Percentiles rank a stretch among this genome's conserved stretches.
These are phyloP conservation scores for Clanis bilineata DNA, from an alignment of 2,888 invertebrate genomes.

Conservation along the genomic window DNA sequence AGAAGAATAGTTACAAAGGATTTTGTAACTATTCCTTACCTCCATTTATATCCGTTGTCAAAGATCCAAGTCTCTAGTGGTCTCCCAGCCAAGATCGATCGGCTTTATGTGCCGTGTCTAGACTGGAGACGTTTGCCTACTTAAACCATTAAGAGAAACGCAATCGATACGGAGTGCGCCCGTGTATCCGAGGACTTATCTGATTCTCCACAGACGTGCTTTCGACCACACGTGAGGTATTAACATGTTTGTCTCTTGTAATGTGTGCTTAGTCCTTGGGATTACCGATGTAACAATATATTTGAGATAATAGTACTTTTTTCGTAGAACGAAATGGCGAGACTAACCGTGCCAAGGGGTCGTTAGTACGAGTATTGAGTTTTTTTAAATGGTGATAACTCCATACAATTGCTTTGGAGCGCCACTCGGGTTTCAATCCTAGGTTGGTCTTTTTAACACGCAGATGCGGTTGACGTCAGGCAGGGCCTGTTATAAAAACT, in stretches of 20 bases:
- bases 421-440: too few species aligned
- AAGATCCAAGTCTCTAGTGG: not conserved
- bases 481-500: too few species aligned
- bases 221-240: not conserved
- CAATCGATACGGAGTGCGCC: not conserved
- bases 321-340: too few species aligned
- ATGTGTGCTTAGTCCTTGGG: not conserved
- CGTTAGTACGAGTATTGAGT: too few species aligned
- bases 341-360: too few species aligned
- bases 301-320: not conserved
- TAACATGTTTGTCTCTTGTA: constrained; percentile 1
- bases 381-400: too few species aligned
- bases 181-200: not conserved
- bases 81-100: not conserved
- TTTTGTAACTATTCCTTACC: too few species aligned
- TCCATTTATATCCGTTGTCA: not conserved
- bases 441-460: too few species aligned
- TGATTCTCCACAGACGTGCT: not conserved
- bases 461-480: too few species aligned
- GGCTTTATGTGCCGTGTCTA: constrained; percentile 1
- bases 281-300: not conserved
- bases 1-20: too few species aligned
- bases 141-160: not conserved
- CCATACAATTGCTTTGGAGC: too few species aligned
- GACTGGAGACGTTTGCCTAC: not conserved